Conservation (phyloP, 2,113 vertebrate genomes). For the Cyrtonyx montezumae region DNA sequence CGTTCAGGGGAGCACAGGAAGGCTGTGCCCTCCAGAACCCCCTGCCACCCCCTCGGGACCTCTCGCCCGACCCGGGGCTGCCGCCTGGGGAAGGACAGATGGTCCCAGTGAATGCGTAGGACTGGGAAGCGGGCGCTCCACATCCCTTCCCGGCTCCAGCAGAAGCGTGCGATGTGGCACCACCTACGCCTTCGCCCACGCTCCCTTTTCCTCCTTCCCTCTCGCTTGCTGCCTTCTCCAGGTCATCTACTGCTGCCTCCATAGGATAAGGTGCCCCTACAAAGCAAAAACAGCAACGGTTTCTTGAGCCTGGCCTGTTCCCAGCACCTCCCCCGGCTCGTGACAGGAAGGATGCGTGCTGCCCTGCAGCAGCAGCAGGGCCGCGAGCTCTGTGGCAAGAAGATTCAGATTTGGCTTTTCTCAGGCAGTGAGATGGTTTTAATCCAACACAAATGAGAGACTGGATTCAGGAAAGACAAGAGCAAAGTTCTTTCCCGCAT, state of each 20-base stretch:
- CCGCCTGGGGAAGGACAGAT: constrained; percentile 42
- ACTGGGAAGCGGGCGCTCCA: constrained; percentile 55
- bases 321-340: background rate
- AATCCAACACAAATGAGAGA: background rate
- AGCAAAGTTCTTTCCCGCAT: background rate
- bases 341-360: background rate
- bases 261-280: too few relatives aligned
- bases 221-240: background rate
- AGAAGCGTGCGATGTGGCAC: constrained; percentile 66
- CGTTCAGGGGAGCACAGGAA: background rate
- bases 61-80: constrained; percentile 10
- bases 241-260: background rate
- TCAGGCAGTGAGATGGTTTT: background rate
- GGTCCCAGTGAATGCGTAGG: constrained; percentile 52
- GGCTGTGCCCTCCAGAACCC: background rate
- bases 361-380: background rate
- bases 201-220: constrained; percentile 60
- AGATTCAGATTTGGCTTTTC: background rate
- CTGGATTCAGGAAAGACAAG: background rate
- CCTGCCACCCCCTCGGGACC: background rate
- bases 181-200: constrained; percentile 52
- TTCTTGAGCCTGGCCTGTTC: background rate
- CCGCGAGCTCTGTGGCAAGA: background rate
- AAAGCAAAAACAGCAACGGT: too few relatives aligned
- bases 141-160: constrained; percentile 60